Base-by-base conservation (phyloP, 2,888 invertebrate species). In the Criorhina ranunculi region DNA sequence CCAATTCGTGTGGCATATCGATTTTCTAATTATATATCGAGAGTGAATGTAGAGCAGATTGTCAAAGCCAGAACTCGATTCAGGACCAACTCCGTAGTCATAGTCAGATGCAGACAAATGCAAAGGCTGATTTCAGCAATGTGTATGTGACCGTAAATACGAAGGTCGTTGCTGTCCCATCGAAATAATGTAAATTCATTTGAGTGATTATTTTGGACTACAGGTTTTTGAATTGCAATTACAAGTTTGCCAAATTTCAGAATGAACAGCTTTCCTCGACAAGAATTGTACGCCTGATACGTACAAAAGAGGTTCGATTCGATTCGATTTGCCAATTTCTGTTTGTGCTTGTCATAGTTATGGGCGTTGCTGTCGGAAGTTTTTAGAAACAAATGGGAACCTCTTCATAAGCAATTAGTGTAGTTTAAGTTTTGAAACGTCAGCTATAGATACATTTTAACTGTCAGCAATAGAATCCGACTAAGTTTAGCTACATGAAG, bases 181-280 rank as follows among this genome's bases (percentile, higher is more conserved):
- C 37, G 60, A 40, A 62, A 62, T 51, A 72, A 62, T 60, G 60
- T 53, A 62, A 60, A 62, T 72, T 51, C 70, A 40, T 72, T 72
- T 33, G 31, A 62, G 72, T 62, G 62, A 72, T 60, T 72, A 62
- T 72, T 72, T 1, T 51, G 51, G 19, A 72, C 60, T 72, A 60
- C 72, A 72, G 62, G 62, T 73, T 73, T 62, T 73, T 53, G 60
- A 62, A 62, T 72, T 53, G 72, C 51, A 72, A 62, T 72, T 72
- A 72, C 72, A 72, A 62, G 40, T 72, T 72, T 72, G 72, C 60
- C 72, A 49, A 72, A 51, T 51, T 62, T 42, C 3, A 49, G 60
- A 51, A 1, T 60, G 31, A 40, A 40, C n/a, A 49, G 40, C 49
- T 40, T 12, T 35, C 24, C 17, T 29, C 8, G n/a, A 37, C 29